Base-by-base conservation (phyloP, 2,797 vertebrate genomes). In the Liasis olivaceus region DNA sequence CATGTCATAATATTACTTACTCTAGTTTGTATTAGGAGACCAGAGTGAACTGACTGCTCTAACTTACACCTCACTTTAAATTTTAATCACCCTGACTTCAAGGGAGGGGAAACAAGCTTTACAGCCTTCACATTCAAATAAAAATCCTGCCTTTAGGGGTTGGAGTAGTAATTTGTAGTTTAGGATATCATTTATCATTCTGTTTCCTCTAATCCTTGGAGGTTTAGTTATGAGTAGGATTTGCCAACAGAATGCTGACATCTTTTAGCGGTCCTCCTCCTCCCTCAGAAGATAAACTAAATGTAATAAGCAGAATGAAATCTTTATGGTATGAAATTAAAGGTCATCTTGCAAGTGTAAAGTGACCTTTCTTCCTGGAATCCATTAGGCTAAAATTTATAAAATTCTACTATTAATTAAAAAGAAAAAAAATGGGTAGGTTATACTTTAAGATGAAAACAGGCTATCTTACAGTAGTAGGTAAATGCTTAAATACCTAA, bases 341-440 rank as follows among this genome's bases (percentile, higher is more conserved):
- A 96, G 4, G 15, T 85, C 77, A 66, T 89, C n/a, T 42, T 90
- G 0, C 87, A 92, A 90, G 24, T 31, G 86, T 94, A 93, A 93
- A 90, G 24, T 90, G 4, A 93, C 2, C 11, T 92, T 94, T 93
- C 59, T 94, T 94, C 87, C 69, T 94, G 66, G 87, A 95, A 92
- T 77, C 5, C n/a, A 90, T 94, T 72, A 91, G 5, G 13, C 6
- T 94, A 31, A 94, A 88, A 90, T 90, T 85, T 92, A 59, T 94
- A 92, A 93, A 92, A 92, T 90, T 0, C 22, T 92, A 90, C 54
- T 93, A 66, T 91, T 51, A 93, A 56, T 93, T 93, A 92, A 42
- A 92, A 93, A 26, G 2, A 8, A 26, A 4, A 20, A 59, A 47
- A 31, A 54, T 17, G 66, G 81, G 59, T 87, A 87, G 8, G 93